Evolutionary conservation across 2,888 invertebrate genomes (phyloP), one percentile per base, ranked within the genome.

Genomic region (Synanthedon andrenaeformis): DNA sequence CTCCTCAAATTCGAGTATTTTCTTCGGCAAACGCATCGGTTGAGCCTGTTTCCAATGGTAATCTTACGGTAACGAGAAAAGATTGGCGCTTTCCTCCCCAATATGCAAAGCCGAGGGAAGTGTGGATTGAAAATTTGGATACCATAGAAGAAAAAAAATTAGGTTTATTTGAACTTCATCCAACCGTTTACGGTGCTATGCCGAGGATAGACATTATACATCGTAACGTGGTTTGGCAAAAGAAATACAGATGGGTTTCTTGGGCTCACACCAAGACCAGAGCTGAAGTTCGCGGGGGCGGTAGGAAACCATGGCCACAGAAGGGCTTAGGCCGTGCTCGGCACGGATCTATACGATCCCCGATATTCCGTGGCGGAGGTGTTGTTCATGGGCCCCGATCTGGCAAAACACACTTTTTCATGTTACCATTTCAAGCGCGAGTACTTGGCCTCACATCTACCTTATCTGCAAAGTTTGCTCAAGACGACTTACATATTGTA

Each of bases 271-370:
- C 93, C 2, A 93, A 94, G 74, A 91, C 92, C 0, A 89, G 96
- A 54, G 93, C 94, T 0, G 99, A 99, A 85, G 92, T 95, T 54
- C 86, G 91, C 51, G 98, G 98, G 42, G 96, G 97, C 53, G 96
- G 96, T 0, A 89, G 90, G 28, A 99, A 99, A 68, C 99, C 99
- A 0, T 98, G 98, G 97, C 96, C 96, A 0, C 99, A 99, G 74
- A 99, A 99, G 82, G 97, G 97, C 19, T 72, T 90, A 35, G 99
- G 99, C 0, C 90, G 91, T 62, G 95, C 99, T 1, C 90, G 99
- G 49, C 98, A 98, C 72, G 97, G 98, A 12, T 96, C 96, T 11
- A 95, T 95, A 56, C 90, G 97, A 55, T 96, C 98, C 2, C 98
- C 98, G 0, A 73, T 97, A 1, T 98, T 92, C 82, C 89, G 88